These are phyloP conservation scores for Steatocranus sp. DNA, from an alignment of 2,797 vertebrate genomes.

Conservation along the genomic window DNA sequence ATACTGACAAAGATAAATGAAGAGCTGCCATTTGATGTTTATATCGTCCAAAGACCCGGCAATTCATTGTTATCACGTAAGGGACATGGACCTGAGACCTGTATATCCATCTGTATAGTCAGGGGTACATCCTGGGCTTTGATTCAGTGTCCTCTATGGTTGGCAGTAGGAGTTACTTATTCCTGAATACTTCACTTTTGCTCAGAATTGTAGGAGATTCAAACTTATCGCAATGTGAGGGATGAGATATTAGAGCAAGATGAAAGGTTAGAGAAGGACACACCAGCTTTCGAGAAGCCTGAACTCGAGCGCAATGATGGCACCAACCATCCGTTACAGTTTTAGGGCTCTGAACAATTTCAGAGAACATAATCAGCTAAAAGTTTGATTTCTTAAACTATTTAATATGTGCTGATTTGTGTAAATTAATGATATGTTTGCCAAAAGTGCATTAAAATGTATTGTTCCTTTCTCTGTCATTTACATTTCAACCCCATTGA, in stretches of 20 bases:
- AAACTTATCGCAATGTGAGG: neutral
- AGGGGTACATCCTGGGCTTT: neutral
- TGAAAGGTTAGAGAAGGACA: neutral
- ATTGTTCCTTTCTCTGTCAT: neutral
- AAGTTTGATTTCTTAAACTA: neutral
- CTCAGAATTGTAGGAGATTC: neutral
- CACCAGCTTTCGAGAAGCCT: neutral
- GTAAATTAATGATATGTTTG: neutral
- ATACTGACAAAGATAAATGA: neutral
- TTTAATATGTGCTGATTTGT: neutral
- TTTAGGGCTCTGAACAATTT: neutral
- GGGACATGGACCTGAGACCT: neutral
- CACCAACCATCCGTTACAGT: neutral
- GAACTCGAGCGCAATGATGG: neutral
- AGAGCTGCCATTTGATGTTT: neutral
- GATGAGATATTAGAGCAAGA: neutral
- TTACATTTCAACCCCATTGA: neutral
- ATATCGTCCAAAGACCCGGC: too few relatives aligned
- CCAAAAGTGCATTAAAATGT: neutral
- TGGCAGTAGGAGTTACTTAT: neutral
- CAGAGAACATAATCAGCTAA: neutral
- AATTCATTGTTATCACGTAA: neutral
- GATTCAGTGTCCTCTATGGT: neutral
- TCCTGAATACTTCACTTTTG: neutral
- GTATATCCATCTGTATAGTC: neutral